Base-by-base conservation (phyloP, 92 coral and sea anemone species). In the Montipora capitata region DNA sequence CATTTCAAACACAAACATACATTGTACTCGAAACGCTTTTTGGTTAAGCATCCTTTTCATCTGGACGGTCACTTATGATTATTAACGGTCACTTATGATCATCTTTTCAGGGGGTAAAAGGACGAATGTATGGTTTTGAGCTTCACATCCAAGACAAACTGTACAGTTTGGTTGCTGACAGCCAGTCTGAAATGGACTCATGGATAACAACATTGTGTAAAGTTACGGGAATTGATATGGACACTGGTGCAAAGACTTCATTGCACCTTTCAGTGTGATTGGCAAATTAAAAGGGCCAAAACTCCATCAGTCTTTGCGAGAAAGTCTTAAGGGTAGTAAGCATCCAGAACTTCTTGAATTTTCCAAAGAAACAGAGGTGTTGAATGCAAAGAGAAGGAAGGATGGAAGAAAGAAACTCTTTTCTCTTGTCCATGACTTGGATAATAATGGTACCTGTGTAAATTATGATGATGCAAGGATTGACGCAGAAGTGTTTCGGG, bases 121-220 rank as follows among this genome's bases (percentile, higher is more conserved):
- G 99, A 49, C 91, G 96, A 66, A 97, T 97, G 99, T 95, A 97
- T 71, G 99, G 99, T 2, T 97, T 97, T 87, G 99, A 97, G 74
- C 92, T 97, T 35, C 99, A 96, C 78, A 92, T 97, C 44, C 99
- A 97, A 76, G 99, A 97, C 94, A 97, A 97, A 67, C 80, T 93
- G 4, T 97, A 97, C 92, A 94, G 98, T 76, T 85, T 97, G 39
- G 89, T 97, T 4, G 99, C 99, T 3, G 99, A 97, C 85, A 97
- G 98, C 68, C 99, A 97, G 62, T 87, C 94, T 3, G 98, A 97
- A 40, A 97, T 97, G 99, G 99, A 97, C 48, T 84, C 95, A 4
- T 97, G 99, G 99, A 91, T 97, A n/a, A 76, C 94, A 13, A 92
- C 90, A 1, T 77, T 97, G 68, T 96, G 99, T 77, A 95, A 97